Percentiles rank a stretch among this genome's conserved stretches.
Conservation (phyloP, 1,140 invertebrate species). For the Drosophila athabasca region DNA sequence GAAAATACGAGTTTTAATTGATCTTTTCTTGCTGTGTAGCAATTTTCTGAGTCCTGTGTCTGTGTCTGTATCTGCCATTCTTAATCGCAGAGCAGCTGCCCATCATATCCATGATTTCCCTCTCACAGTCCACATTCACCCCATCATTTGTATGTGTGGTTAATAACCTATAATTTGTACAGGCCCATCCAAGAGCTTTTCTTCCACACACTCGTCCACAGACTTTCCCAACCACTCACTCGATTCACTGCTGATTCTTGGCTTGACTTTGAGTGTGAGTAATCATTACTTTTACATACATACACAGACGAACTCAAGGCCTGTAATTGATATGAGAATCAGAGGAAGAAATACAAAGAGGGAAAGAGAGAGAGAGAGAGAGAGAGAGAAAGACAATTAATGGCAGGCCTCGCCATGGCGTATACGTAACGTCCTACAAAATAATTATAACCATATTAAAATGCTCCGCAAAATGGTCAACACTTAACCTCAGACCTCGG, state of each 20-base stretch:
- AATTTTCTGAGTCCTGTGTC: too few species aligned
- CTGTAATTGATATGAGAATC: constrained; percentile 29
- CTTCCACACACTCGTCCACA: too few species aligned
- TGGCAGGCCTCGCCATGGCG: constrained; percentile 5
- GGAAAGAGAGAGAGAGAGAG: too few species aligned
- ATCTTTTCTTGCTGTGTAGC: too few species aligned
- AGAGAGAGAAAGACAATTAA: constrained; percentile 30
- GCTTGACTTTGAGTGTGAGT: constrained; percentile 2
- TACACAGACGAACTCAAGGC: not conserved
- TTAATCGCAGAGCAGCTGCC: too few species aligned
- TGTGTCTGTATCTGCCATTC: too few species aligned
- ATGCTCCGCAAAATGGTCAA: constrained; percentile 12
- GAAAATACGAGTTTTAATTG: too few species aligned
- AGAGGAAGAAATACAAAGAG: not conserved
- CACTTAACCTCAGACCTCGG: constrained; percentile 33
- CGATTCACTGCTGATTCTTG: not conserved
- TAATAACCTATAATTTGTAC: constrained; percentile 53
- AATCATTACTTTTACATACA: constrained; percentile 14
- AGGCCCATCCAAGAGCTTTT: constrained; percentile 15
- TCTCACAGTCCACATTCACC: too few species aligned
- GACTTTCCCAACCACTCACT: too few species aligned
- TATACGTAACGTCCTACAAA: constrained; percentile 9
- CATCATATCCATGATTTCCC: too few species aligned
- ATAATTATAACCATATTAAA: constrained; percentile 47
- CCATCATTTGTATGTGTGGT: constrained; percentile 15